phyloP scores from a whole-genome alignment of 23 tunicate genomes.

The Trididemnum miniatum region DNA sequence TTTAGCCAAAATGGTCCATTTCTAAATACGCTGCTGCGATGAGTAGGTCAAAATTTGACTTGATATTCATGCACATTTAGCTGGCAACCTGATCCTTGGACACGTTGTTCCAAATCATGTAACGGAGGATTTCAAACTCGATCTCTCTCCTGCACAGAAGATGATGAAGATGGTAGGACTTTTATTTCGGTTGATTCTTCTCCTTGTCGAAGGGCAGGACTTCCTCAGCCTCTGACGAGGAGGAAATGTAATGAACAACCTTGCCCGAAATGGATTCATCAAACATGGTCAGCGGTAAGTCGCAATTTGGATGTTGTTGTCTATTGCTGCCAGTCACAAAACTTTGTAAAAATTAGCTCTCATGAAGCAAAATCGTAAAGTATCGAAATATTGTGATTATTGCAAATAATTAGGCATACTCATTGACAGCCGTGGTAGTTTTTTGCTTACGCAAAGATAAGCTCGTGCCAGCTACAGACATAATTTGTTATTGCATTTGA shows the following conservation, averaged over 20 bases:
- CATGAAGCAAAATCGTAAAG: too few relatives aligned
- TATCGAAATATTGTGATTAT: too few relatives aligned
- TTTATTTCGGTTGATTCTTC: slow-evolving; percentile 1
- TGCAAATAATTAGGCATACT: too few relatives aligned
- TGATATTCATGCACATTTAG: background rate
- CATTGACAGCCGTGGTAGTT: too few relatives aligned
- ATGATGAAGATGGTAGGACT: slow-evolving; percentile 13
- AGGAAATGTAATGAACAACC: slow-evolving; percentile 50
- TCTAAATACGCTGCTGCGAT: background rate
- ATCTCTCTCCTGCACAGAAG: slow-evolving; percentile 46
- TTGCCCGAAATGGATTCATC: slow-evolving; percentile 57
- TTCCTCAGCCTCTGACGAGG: slow-evolving; percentile 15
- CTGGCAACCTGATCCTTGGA: slow-evolving; percentile 65
- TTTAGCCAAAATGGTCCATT: too few relatives aligned
- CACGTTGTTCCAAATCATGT: slow-evolving; percentile 58
- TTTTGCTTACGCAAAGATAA: too few relatives aligned
- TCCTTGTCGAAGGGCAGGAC: slow-evolving; percentile 22
- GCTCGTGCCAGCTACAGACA: too few relatives aligned
- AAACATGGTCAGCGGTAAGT: slow-evolving; percentile 55
- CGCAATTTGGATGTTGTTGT: too few relatives aligned
- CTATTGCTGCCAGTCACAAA: too few relatives aligned
- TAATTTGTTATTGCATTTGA: too few relatives aligned
- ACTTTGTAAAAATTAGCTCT: too few relatives aligned
- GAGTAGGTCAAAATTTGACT: background rate
- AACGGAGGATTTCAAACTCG: slow-evolving; percentile 61